Percentiles rank a stretch among this genome's conserved stretches.
phyloP scores from a whole-genome alignment of 2,797 vertebrate species.

The Oreochromis mossambicus region DNA sequence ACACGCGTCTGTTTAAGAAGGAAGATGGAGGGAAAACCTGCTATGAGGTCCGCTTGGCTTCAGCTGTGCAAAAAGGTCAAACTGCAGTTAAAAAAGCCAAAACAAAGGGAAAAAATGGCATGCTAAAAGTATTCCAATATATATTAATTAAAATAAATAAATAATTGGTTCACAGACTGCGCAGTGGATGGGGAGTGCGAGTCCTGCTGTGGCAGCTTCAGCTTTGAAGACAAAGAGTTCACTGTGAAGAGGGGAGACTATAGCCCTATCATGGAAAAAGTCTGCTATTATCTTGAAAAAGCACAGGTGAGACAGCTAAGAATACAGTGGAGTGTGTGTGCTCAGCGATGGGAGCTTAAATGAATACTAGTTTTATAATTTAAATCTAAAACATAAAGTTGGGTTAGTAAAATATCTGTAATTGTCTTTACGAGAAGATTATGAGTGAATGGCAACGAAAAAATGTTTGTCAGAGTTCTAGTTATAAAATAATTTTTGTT shows the following conservation, averaged over 20 bases:
- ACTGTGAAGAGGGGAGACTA: conserved; percentile 87
- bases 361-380: not conserved
- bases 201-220: conserved; percentile 75
- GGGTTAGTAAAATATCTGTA: not conserved
- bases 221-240: conserved; percentile 80
- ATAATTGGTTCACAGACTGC: conserved; percentile 67
- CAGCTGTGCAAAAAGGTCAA: conserved; percentile 80
- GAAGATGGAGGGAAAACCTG: conserved; percentile 67
- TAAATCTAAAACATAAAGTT: not conserved
- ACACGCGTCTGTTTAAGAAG: conserved; percentile 89
- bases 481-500: not conserved
- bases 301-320: conserved; percentile 75
- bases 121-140: not conserved
- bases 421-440: not conserved
- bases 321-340: not conserved
- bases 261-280: conserved; percentile 82
- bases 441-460: not conserved
- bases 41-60: conserved; percentile 90
- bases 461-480: not conserved
- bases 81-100: not conserved
- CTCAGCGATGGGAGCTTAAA: not conserved
- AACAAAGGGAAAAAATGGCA: not conserved
- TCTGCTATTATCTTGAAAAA: conserved; percentile 80
- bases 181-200: conserved; percentile 73
- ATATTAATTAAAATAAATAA: not conserved